Base-by-base conservation (phyloP, 2,113 vertebrate species). In the Isichthys henryi region DNA sequence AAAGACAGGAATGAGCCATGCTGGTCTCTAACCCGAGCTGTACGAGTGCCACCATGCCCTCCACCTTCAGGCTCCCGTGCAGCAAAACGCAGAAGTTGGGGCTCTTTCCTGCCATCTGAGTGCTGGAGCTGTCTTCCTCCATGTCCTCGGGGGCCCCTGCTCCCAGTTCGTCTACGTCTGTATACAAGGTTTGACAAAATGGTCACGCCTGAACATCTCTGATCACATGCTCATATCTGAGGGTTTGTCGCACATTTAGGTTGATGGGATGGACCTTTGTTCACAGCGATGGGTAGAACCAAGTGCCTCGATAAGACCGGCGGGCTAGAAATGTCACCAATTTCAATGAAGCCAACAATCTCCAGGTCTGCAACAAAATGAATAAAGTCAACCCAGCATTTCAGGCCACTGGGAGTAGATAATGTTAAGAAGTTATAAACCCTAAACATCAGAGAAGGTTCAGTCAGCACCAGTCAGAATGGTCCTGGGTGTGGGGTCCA, bases 31-130 rank as follows among this genome's bases (percentile, higher is more conserved):
- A 99, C 98, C 98, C 98, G 90, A 99, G 92, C 89, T 99, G 98
- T 89, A 99, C 98, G 74, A 99, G 96, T 0, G 98, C 98, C 93
- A 99, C 98, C 98, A 99, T 99, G 91, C 98, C 98, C 93, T 99
- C 98, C 88, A 99, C 98, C 93, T 99, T 99, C 31, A 99, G 94
- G 93, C 98, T 99, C 91, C 98, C 98, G 58, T 99, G 98, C 49
- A 99, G 93, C 46, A 99, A 95, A 27, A 99, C 98, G 93, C 98
- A 99, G 90, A 99, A 99, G 92, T 99, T 99, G 70, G 98, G 98
- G 93, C 97, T 98, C 94, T 99, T 99, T 56, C 98, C 98, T 85
- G 98, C 98, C 93, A 99, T 97, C 87, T 99, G 98, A 96, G 97
- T 99, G 91, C 97, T 96, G 89, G 98, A 98, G 88, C 96, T 97